phyloP scores from a whole-genome alignment of 2,113 vertebrate species.

The Centrocercus urophasianus region DNA sequence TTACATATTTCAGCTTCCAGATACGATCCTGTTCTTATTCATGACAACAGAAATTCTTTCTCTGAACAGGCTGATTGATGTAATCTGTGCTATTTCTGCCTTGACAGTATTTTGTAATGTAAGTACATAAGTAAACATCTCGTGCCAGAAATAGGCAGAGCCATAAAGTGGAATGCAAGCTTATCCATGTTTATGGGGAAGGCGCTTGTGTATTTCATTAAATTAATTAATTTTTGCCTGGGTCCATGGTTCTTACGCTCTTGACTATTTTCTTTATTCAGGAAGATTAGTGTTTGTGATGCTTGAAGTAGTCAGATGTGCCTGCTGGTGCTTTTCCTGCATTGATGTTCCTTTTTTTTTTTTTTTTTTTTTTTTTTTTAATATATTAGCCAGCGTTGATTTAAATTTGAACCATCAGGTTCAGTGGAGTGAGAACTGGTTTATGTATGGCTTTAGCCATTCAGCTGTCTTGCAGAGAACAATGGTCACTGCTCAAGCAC shows the following conservation, averaged over 20 bases:
- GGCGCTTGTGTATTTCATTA: neutral
- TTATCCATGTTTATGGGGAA: neutral
- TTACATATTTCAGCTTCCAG: neutral
- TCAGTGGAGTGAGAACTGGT: neutral
- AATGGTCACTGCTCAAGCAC: neutral
- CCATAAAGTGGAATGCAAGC: neutral
- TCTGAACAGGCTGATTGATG: neutral
- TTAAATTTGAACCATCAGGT: neutral
- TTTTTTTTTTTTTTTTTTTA: neutral
- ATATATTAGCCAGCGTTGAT: neutral
- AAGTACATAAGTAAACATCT: neutral
- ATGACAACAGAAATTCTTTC: neutral
- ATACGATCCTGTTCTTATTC: neutral
- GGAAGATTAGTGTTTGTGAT: neutral
- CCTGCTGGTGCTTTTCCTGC: neutral
- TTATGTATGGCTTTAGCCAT: neutral
- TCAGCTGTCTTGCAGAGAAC: neutral
- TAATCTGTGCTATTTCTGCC: neutral
- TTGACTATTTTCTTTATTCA: neutral
- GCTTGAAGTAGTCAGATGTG: neutral
- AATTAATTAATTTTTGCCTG: neutral
- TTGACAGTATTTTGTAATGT: neutral
- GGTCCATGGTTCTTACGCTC: neutral
- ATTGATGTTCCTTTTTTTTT: neutral
- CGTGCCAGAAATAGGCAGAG: neutral